A percentile compares a stretch with the other conserved stretches of the same genome.
These are phyloP conservation scores for Ophion slaviceki DNA, from an alignment of 2,888 invertebrate genomes.

Conservation along the genomic window DNA sequence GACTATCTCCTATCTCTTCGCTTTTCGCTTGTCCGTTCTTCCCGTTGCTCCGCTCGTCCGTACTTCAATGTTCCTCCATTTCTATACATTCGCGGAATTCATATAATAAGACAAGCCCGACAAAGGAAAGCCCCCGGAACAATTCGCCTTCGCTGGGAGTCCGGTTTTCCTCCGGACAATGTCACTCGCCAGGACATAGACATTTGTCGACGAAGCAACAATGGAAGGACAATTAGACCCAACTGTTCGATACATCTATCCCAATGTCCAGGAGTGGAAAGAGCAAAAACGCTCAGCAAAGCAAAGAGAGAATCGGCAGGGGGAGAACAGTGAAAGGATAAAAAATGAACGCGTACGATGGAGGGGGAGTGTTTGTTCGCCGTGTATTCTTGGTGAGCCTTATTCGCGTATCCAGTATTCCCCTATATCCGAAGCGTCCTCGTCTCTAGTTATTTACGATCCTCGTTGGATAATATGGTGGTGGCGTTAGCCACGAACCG, in stretches of 20 bases:
- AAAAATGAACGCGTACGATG: constrained; percentile 19
- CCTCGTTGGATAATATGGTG: constrained; percentile 42
- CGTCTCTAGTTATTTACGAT: constrained; percentile 63
- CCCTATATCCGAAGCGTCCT: neutral
- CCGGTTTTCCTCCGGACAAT: neutral
- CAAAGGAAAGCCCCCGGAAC: constrained; percentile 2
- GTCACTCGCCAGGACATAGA: constrained; percentile 25
- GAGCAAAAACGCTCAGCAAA: neutral
- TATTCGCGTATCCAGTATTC: constrained; percentile 30
- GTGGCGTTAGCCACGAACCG: constrained; percentile 49
- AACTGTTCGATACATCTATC: constrained; percentile 21
- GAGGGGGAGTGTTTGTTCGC: constrained; percentile 21
- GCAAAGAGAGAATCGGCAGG: neutral
- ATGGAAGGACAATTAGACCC: neutral
- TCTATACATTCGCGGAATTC: neutral
- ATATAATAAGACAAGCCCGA: neutral
- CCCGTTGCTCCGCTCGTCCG: neutral
- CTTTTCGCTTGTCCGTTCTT: neutral
- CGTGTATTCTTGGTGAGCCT: constrained; percentile 1
- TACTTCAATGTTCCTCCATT: neutral
- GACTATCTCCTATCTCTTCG: neutral
- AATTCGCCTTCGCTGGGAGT: neutral
- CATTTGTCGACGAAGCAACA: constrained; percentile 10
- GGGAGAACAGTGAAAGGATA: neutral
- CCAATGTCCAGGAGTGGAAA: neutral